A percentile compares a stretch with the other conserved stretches of the same genome.
Conservation (phyloP, 2,113 vertebrate species). For the Calypte anna region DNA sequence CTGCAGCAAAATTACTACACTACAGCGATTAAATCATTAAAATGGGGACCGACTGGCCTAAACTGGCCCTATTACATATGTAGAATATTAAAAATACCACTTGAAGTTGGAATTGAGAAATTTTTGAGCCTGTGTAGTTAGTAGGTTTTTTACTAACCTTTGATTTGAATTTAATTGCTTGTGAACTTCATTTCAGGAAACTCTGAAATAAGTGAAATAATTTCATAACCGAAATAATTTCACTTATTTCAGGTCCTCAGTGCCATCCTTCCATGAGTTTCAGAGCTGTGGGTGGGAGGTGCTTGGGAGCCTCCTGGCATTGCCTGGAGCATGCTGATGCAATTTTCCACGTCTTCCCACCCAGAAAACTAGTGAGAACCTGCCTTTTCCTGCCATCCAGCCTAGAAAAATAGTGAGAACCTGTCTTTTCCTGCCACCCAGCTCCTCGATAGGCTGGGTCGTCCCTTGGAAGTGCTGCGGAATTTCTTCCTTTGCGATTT, state of each 20-base stretch:
- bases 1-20: not conserved
- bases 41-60: not conserved
- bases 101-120: not conserved
- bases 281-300: rapidly evolving
- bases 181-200: not conserved
- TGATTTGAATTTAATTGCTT: not conserved
- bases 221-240: no score
- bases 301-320: rapidly evolving
- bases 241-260: not conserved
- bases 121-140: rapidly evolving
- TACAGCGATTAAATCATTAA: not conserved
- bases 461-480: rapidly evolving
- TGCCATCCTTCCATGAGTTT: not conserved
- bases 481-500: not conserved
- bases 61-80: not conserved
- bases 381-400: not conserved
- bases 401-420: not conserved
- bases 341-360: not conserved
- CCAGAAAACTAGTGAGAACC: not conserved
- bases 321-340: not conserved
- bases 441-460: not conserved
- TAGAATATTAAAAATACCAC: not conserved
- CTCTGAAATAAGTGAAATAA: no score
- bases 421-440: not conserved
- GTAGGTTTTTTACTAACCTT: not conserved